Evolutionary conservation across 23 tunicate genomes (phyloP).

Genomic region (Halocynthia aurantium): DNA sequence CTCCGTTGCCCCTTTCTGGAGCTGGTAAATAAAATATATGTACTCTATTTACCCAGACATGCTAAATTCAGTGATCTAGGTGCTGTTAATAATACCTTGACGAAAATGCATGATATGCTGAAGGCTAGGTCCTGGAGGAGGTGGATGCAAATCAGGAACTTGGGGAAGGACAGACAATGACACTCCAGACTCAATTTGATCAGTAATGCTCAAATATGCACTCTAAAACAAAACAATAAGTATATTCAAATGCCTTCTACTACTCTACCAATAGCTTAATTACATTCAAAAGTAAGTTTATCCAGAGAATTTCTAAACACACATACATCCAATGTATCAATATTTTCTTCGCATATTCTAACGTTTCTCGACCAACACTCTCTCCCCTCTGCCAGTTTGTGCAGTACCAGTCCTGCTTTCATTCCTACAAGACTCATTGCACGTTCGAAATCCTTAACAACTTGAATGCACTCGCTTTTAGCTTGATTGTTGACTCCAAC

Average conservation of each 20-base stretch:
- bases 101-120: slow-evolving; percentile 5
- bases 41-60: no score
- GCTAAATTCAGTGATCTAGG: no score
- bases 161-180: slow-evolving; percentile 7
- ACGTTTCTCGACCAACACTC: slow-evolving; percentile 7
- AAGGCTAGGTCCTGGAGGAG: slow-evolving; percentile 15
- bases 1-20: no score
- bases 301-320: neutral
- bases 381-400: neutral
- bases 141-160: slow-evolving; percentile 22
- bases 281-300: no score
- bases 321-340: slow-evolving; percentile 21
- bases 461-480: slow-evolving; percentile 1
- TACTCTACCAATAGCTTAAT: no score
- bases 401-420: neutral
- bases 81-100: no score
- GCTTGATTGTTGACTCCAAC: slow-evolving; percentile 9
- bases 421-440: neutral
- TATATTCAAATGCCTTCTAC: neutral
- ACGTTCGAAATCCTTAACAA: neutral
- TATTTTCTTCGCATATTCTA: slow-evolving; percentile 3
- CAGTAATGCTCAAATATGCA: slow-evolving; percentile 8
- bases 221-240: slow-evolving; percentile 4
- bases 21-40: no score
- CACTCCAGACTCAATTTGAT: slow-evolving; percentile 2